Conservation (phyloP, 2,113 vertebrate genomes). For the Pelvicachromis taeniatus region DNA sequence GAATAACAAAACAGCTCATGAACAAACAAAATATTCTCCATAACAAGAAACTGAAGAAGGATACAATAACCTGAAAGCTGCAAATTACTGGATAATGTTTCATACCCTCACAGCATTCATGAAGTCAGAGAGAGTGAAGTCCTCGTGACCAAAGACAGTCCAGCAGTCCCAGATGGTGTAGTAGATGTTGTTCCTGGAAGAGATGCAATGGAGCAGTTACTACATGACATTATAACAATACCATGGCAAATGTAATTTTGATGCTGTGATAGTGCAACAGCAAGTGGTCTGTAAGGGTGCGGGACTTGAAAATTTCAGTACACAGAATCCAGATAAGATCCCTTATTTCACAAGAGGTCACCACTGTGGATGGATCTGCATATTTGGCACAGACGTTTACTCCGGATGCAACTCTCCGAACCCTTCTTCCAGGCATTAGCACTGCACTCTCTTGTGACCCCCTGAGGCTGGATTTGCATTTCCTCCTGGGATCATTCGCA, state of each 20-base stretch:
- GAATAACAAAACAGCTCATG: constrained; percentile 14
- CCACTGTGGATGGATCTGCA: not conserved
- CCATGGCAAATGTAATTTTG: not conserved
- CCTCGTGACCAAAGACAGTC: constrained; percentile 88
- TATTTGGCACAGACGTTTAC: not conserved
- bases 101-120: constrained; percentile 93
- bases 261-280: not conserved
- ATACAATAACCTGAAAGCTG: not conserved
- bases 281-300: not conserved
- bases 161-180: constrained; percentile 99
- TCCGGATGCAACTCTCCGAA: not conserved
- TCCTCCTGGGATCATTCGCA: not conserved
- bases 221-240: not conserved
- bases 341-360: not conserved
- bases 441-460: not conserved
- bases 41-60: not conserved
- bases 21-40: not conserved
- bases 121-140: constrained; percentile 95
- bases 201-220: not conserved
- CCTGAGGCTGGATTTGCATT: not conserved
- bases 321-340: not conserved
- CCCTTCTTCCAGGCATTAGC: not conserved
- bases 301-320: not conserved
- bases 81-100: not conserved
- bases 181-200: constrained; percentile 85